A percentile compares a stretch with the other conserved stretches of the same genome.
These are phyloP conservation scores for Falco naumanni DNA, from an alignment of 2,797 vertebrate species.

Conservation along the genomic window DNA sequence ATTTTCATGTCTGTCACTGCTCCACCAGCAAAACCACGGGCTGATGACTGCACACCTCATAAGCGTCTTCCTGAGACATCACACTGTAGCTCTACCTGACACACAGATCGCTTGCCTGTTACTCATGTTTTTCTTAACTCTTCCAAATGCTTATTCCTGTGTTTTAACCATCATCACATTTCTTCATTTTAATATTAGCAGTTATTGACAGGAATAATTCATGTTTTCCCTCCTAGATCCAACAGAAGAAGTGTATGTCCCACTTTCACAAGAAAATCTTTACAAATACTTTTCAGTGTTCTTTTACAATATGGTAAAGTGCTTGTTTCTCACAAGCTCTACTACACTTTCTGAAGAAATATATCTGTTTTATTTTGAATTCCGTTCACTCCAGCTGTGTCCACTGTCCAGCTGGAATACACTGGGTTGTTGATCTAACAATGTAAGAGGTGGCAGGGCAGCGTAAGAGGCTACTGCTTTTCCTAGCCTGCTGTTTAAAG, in stretches of 20 bases:
- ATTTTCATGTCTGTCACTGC: neutral
- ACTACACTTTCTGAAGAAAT: neutral
- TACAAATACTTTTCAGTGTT: neutral
- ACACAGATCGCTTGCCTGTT: neutral
- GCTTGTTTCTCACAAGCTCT: neutral
- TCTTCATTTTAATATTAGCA: neutral
- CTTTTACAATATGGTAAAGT: neutral
- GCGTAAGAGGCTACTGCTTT: neutral
- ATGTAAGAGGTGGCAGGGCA: neutral
- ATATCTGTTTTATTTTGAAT: neutral
- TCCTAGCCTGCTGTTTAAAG: neutral
- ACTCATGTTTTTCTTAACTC: neutral
- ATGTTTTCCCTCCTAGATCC: neutral
- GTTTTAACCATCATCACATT: neutral
- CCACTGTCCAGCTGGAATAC: neutral
- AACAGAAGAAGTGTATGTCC: neutral
- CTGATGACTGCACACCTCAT: neutral
- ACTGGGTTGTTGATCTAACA: neutral
- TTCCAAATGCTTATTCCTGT: neutral
- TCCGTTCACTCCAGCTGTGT: neutral
- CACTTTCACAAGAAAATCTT: neutral
- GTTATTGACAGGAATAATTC: neutral
- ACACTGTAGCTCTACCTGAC: neutral
- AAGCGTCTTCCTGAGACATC: neutral
- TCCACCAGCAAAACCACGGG: neutral